Percentiles rank a stretch among this genome's conserved stretches.
Conservation (phyloP, 2,888 invertebrate genomes). For the Metalampra italica region DNA sequence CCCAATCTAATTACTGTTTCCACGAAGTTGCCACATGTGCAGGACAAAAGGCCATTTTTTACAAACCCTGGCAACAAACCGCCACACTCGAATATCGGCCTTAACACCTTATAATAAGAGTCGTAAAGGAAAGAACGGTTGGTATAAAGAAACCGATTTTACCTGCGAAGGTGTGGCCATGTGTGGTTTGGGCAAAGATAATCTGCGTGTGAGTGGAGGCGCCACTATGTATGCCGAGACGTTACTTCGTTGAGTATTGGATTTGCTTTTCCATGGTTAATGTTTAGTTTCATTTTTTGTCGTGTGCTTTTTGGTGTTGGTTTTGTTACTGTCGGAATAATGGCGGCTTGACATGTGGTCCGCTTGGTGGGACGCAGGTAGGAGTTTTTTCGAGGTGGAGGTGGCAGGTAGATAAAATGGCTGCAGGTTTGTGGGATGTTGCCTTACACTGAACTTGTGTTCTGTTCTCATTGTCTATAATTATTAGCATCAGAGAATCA, state of each 20-base stretch:
- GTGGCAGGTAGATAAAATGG: background rate
- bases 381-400: background rate
- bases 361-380: background rate
- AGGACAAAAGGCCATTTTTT: too few species aligned
- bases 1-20: too few species aligned
- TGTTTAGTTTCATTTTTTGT: too few species aligned
- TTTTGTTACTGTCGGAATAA: background rate
- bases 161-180: constrained; percentile 4
- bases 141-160: background rate
- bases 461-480: background rate
- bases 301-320: too few species aligned
- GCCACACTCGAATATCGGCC: too few species aligned
- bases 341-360: background rate
- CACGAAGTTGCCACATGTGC: too few species aligned
- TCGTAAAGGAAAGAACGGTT: too few species aligned
- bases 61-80: too few species aligned
- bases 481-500: background rate
- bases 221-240: background rate
- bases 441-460: background rate
- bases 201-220: background rate
- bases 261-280: too few species aligned
- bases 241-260: background rate
- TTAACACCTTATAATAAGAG: too few species aligned
- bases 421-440: background rate
- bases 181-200: background rate